These are phyloP conservation scores for Dreissena rostriformis DNA, from an alignment of 1,140 invertebrate species.

Conservation along the genomic window DNA sequence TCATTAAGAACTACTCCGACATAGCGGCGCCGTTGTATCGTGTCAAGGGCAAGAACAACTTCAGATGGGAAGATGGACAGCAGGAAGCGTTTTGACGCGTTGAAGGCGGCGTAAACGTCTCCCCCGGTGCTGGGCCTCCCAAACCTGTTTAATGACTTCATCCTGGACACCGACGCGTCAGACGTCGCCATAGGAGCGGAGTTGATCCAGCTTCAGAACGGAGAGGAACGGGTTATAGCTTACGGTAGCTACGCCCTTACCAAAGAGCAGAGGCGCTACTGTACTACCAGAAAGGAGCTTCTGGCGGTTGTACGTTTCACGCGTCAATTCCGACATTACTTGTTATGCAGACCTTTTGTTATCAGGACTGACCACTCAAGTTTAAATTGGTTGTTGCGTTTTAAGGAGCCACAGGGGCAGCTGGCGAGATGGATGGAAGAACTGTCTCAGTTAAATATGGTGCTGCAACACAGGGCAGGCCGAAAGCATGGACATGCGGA, in stretches of 20 bases:
- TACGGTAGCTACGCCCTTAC: constrained; percentile 15
- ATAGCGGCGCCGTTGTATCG: neutral
- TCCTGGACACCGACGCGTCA: constrained; percentile 20
- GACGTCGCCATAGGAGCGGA: neutral
- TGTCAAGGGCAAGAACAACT: constrained; percentile 3
- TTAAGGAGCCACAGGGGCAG: constrained; percentile 59
- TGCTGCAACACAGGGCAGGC: constrained; percentile 59
- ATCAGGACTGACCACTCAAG: constrained; percentile 29
- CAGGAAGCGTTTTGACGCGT: constrained; percentile 25
- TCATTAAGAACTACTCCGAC: neutral
- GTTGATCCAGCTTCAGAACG: constrained; percentile 1
- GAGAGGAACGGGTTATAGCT: constrained; percentile 6
- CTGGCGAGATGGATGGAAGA: constrained; percentile 64
- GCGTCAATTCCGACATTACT: constrained; percentile 39
- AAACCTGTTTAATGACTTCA: neutral
- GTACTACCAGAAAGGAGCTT: constrained; percentile 46
- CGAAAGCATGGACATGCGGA: constrained; percentile 68
- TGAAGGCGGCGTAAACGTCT: constrained; percentile 32
- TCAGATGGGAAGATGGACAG: constrained; percentile 11
- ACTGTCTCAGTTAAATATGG: constrained; percentile 65
- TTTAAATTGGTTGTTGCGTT: constrained; percentile 18
- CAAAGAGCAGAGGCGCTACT: constrained; percentile 82
- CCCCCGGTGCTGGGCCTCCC: constrained; percentile 50
- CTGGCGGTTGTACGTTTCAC: constrained; percentile 38
- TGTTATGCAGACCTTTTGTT: constrained; percentile 26